Evolutionary conservation across 2,888 invertebrate genomes (phyloP).

Genomic region (Petrolisthes cinctipes): DNA sequence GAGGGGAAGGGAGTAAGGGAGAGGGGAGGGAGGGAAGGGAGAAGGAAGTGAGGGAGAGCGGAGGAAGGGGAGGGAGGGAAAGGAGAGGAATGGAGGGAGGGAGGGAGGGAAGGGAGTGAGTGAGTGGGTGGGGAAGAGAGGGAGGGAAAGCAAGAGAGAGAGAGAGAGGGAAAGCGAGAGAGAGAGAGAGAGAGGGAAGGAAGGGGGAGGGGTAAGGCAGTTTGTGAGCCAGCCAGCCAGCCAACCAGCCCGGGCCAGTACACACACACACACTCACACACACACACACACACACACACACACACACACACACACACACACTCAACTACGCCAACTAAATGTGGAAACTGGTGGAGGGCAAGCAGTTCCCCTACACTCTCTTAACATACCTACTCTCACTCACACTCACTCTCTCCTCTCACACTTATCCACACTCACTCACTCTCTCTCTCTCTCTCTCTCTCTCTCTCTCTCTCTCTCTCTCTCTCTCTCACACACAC

Average conservation of each 20-base stretch:
- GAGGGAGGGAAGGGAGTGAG: not conserved
- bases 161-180: not conserved
- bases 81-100: not conserved
- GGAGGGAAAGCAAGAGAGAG: not conserved
- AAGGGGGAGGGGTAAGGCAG: not conserved
- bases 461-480: slow-evolving; percentile 44
- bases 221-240: not conserved
- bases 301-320: not conserved
- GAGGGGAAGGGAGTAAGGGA: slow-evolving; percentile 37
- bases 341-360: not conserved
- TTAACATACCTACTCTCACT: not conserved
- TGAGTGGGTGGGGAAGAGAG: not conserved
- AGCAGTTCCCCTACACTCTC: not conserved
- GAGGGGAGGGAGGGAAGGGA: slow-evolving; percentile 34
- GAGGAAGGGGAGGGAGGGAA: not conserved
- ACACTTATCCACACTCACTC: slow-evolving; percentile 69
- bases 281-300: not conserved
- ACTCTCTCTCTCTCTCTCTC: not conserved
- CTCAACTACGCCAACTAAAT: not conserved
- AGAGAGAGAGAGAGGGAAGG: slow-evolving; percentile 8
- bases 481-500: slow-evolving; percentile 16
- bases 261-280: not conserved
- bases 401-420: not conserved
- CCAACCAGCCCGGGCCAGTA: not conserved
- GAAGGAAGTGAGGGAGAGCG: slow-evolving; percentile 26